Evolutionary conservation across 2,797 vertebrate species (phyloP).

Genomic region (Silurus aristotelis): DNA sequence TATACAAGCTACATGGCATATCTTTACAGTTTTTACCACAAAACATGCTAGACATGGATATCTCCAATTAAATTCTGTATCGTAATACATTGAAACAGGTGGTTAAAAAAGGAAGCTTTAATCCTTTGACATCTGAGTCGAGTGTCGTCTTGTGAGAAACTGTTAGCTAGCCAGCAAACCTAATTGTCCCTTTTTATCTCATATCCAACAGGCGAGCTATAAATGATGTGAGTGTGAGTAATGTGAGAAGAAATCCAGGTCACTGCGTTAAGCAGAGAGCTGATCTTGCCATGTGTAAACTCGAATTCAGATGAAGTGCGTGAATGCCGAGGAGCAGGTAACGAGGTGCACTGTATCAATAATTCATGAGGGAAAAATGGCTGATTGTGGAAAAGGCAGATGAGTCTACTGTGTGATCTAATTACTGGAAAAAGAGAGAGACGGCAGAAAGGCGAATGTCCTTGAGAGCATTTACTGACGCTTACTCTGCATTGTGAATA

Average conservation of each 20-base stretch:
- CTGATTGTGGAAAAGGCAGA: conserved; percentile 89
- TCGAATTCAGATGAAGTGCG: conserved; percentile 90
- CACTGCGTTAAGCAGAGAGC: conserved; percentile 51
- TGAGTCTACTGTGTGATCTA: conserved; percentile 92
- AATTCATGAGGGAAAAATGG: conserved; percentile 83
- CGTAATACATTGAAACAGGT: not conserved
- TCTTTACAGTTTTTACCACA: not conserved
- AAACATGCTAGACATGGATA: not conserved
- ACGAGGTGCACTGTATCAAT: conserved; percentile 88
- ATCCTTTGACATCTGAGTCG: conserved; percentile 13
- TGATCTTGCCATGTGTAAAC: conserved; percentile 87
- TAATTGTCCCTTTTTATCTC: conserved; percentile 22
- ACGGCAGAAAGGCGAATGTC: conserved; percentile 45
- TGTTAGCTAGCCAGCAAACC: conserved; percentile 19
- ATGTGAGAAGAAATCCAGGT: conserved; percentile 40
- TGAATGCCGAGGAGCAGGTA: conserved; percentile 90
- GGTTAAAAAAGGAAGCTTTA: not conserved
- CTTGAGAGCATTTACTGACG: conserved; percentile 54
- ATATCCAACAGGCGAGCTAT: conserved; percentile 24
- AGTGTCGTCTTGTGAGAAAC: not conserved
- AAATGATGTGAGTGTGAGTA: conserved; percentile 29
- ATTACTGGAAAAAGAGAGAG: conserved; percentile 71
- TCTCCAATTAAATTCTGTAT: not conserved
- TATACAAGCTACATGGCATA: not conserved
- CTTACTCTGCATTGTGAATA: conserved; percentile 46